These are phyloP conservation scores for Pomatostomus ruficeps DNA, from an alignment of 2,113 vertebrate species.

Conservation along the genomic window DNA sequence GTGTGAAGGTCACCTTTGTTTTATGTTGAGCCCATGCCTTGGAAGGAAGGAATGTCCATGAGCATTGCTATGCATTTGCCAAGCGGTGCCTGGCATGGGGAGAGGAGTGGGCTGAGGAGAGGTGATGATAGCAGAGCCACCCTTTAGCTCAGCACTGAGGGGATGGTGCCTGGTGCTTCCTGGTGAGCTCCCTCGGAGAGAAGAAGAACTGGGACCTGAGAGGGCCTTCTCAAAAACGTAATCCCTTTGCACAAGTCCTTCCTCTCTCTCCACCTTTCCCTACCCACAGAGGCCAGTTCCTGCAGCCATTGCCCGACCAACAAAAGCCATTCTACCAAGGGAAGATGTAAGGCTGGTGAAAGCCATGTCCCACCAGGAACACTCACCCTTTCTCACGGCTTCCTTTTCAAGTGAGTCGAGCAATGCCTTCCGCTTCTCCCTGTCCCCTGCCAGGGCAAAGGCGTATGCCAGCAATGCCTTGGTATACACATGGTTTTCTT, in stretches of 20 bases:
- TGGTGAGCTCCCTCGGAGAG: rapidly evolving
- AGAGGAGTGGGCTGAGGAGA: neutral
- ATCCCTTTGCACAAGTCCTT: neutral
- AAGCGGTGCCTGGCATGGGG: rapidly evolving
- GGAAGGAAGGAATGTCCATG: neutral
- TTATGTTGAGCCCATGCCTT: rapidly evolving
- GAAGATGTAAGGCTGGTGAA: neutral
- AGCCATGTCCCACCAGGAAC: neutral
- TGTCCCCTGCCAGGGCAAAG: conserved; percentile 61
- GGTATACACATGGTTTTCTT: neutral
- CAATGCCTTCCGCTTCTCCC: neutral
- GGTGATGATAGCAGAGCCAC: neutral
- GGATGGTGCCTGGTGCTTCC: neutral
- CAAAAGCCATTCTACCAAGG: neutral
- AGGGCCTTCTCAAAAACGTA: neutral
- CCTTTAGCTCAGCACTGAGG: neutral
- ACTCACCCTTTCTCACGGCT: conserved; percentile 57
- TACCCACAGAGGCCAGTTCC: neutral
- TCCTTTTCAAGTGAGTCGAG: conserved; percentile 37
- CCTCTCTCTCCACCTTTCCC: neutral
- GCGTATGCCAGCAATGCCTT: conserved; percentile 63
- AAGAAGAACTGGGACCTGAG: neutral
- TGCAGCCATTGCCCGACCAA: neutral
- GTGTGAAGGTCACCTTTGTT: neutral
- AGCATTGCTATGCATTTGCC: neutral